Percentiles rank a stretch among this genome's conserved stretches.
Conservation (phyloP, 2,888 invertebrate genomes). For the Lacanobia wlatinum region DNA sequence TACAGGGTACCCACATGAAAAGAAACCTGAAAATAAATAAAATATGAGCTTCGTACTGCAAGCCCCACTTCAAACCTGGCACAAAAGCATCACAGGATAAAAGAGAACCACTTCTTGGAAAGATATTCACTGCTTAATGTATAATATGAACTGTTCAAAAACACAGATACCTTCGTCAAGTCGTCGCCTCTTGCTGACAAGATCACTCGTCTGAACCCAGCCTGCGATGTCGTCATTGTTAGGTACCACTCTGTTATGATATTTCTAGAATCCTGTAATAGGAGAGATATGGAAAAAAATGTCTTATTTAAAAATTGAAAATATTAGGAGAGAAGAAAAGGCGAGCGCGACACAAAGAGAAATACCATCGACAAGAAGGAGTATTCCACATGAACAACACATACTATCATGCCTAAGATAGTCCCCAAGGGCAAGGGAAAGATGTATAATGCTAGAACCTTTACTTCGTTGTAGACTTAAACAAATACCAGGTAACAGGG, state of each 20-base stretch:
- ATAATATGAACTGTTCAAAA: background rate
- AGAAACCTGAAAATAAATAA: too few species aligned
- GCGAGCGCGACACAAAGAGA: background rate
- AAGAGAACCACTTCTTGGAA: background rate
- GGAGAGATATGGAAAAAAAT: background rate
- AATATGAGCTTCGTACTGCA: too few species aligned
- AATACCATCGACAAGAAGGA: background rate
- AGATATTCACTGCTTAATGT: background rate
- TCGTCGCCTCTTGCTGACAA: slow-evolving; percentile 4
- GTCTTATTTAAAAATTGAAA: background rate
- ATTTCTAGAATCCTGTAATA: slow-evolving; percentile 5
- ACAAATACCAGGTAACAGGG: background rate
- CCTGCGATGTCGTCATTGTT: slow-evolving; percentile 32
- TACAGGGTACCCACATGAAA: too few species aligned
- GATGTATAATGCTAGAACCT: too few species aligned
- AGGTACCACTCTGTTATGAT: background rate
- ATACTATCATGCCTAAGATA: background rate
- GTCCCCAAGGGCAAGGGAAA: background rate
- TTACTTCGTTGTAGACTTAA: too few species aligned
- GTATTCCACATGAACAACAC: background rate
- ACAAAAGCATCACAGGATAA: background rate
- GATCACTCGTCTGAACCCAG: slow-evolving; percentile 8
- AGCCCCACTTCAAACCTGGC: background rate
- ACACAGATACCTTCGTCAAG: slow-evolving; percentile 27
- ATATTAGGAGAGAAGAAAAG: background rate